These are phyloP conservation scores for Clarias macrocephalus DNA, from an alignment of 2,113 vertebrate species.

Conservation along the genomic window DNA sequence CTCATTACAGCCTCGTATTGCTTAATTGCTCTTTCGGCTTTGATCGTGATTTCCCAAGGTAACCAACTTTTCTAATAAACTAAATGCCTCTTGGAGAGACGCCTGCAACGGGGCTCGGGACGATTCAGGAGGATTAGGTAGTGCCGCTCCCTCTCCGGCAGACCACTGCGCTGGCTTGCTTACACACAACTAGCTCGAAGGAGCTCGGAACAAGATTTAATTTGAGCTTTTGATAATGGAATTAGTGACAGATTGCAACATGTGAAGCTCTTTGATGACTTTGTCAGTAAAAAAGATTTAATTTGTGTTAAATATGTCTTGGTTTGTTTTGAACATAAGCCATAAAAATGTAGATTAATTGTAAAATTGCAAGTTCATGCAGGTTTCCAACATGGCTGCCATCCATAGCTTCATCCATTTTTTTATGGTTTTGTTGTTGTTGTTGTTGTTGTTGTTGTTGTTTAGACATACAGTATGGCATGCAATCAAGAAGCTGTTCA, in stretches of 20 bases:
- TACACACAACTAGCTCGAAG: not conserved
- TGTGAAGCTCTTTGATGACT: not conserved
- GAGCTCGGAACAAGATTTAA: not conserved
- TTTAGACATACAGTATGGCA: too few species aligned
- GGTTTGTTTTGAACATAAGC: not conserved
- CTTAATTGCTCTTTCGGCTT: constrained; percentile 60
- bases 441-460: too few species aligned
- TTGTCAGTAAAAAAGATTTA: not conserved
- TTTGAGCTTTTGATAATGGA: constrained; percentile 28
- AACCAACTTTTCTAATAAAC: constrained; percentile 57
- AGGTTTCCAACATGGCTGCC: too few species aligned
- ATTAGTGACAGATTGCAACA: constrained; percentile 14
- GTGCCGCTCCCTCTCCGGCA: constrained; percentile 18
- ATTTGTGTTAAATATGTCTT: not conserved
- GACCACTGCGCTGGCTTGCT: not conserved
- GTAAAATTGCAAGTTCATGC: too few species aligned
- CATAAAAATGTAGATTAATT: not conserved
- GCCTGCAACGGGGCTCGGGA: constrained; percentile 20
- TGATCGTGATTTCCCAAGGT: constrained; percentile 61
- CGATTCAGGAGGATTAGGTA: constrained; percentile 32
- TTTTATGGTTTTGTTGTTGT: too few species aligned
- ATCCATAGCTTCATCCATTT: too few species aligned
- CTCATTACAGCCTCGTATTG: constrained; percentile 53
- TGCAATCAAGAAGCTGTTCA: too few species aligned
- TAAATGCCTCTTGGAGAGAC: constrained; percentile 50